Conservation (phyloP, 1,140 invertebrate species). For the Sycophila sp. region DNA sequence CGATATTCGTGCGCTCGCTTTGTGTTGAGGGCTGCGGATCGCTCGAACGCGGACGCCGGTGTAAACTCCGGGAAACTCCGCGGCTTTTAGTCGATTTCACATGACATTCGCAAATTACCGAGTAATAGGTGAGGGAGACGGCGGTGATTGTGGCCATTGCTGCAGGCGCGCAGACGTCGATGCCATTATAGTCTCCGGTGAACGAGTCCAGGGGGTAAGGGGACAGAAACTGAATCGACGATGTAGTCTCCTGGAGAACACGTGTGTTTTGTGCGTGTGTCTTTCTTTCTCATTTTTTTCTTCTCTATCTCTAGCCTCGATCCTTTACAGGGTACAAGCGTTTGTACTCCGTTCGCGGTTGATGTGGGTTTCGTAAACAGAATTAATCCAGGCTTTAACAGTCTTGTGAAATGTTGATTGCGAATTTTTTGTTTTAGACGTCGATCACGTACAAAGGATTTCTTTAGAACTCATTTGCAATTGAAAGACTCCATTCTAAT, state of each 20-base stretch:
- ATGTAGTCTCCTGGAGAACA: too few species aligned
- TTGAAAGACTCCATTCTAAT: too few species aligned
- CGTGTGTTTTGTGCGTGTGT: too few species aligned
- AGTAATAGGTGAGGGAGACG: neutral
- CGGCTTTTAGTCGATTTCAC: conserved; percentile 20
- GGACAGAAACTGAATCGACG: neutral
- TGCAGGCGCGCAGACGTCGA: neutral
- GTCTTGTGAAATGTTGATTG: too few species aligned
- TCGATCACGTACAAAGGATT: too few species aligned
- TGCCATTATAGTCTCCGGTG: neutral
- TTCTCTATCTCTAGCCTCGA: neutral
- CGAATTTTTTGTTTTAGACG: too few species aligned
- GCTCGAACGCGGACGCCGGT: neutral
- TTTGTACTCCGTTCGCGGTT: too few species aligned
- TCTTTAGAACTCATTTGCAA: too few species aligned
- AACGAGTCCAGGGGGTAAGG: neutral
- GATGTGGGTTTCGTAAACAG: too few species aligned
- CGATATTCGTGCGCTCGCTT: neutral
- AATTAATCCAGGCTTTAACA: too few species aligned
- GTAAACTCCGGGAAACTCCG: neutral
- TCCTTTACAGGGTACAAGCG: too few species aligned
- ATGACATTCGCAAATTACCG: conserved; percentile 11
- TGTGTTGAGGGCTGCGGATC: neutral
- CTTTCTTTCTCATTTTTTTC: neutral
- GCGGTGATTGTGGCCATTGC: neutral